Evolutionary conservation across 1,140 invertebrate genomes (phyloP).

Genomic region (Contarinia nasturtii): DNA sequence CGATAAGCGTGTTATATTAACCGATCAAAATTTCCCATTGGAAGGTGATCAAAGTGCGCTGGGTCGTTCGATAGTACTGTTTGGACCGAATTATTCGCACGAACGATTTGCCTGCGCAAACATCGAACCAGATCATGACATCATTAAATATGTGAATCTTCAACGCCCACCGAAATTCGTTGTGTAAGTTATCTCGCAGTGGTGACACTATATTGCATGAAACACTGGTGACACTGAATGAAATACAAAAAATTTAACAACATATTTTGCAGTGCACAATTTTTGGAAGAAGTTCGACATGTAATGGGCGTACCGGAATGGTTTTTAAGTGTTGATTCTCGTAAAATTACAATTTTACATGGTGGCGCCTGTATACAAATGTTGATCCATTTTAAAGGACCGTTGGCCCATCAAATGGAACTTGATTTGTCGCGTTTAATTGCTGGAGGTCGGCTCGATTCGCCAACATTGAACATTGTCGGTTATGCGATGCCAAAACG

Average conservation of each 20-base stretch:
- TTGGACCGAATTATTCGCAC: constrained; percentile 47
- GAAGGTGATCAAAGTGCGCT: constrained; percentile 55
- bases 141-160: constrained; percentile 77
- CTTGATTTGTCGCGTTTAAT: constrained; percentile 50
- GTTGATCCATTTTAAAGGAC: constrained; percentile 70
- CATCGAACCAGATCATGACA: constrained; percentile 76
- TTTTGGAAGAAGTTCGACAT: constrained; percentile 60
- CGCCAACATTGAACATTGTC: constrained; percentile 56
- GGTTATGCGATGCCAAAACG: constrained; percentile 52
- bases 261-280: constrained; percentile 42
- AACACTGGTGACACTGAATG: neutral
- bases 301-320: constrained; percentile 76
- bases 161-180: constrained; percentile 73
- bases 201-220: neutral
- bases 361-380: constrained; percentile 71
- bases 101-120: constrained; percentile 77
- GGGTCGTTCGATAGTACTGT: constrained; percentile 69
- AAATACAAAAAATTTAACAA: neutral
- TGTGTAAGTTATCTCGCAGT: constrained; percentile 37
- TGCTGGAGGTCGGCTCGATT: constrained; percentile 45
- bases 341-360: constrained; percentile 58
- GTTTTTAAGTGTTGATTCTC: constrained; percentile 69
- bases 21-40: constrained; percentile 75
- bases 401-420: constrained; percentile 53
- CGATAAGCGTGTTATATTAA: constrained; percentile 51